These are phyloP conservation scores for Sanderia malayensis DNA, from an alignment of 30 jellyfish, hydroid and myxozoan genomes.

Conservation along the genomic window DNA sequence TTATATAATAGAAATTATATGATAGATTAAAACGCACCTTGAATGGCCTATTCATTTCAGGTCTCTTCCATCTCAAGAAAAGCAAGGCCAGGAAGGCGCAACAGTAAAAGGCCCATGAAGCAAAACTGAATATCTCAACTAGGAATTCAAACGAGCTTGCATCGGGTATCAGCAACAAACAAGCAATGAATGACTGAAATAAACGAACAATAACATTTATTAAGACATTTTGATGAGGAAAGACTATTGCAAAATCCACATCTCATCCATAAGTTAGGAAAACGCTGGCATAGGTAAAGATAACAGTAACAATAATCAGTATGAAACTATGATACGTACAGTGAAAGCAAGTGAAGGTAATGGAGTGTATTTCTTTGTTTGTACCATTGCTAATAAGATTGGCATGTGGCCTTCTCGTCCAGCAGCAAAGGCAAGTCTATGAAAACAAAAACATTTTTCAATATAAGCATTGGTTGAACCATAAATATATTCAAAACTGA, in stretches of 20 bases:
- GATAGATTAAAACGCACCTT: conserved; percentile 73
- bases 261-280: too few relatives aligned
- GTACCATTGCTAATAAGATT: conserved; percentile 75
- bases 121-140: conserved; percentile 85
- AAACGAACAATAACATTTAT: too few relatives aligned
- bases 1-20: too few relatives aligned
- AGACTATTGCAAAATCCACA: too few relatives aligned
- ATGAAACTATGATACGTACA: conserved; percentile 46
- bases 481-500: too few relatives aligned
- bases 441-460: too few relatives aligned
- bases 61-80: conserved; percentile 53
- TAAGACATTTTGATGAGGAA: too few relatives aligned
- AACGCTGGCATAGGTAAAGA: too few relatives aligned
- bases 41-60: conserved; percentile 78
- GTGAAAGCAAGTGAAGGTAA: conserved; percentile 84
- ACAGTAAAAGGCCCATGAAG: conserved; percentile 91
- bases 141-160: conserved; percentile 68
- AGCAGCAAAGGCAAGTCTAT: conserved; percentile 89
- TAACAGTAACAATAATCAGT: too few relatives aligned
- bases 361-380: conserved; percentile 70
- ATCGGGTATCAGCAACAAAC: conserved; percentile 84
- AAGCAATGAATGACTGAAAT: conserved; percentile 70
- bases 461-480: too few relatives aligned
- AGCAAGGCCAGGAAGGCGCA: conserved; percentile 66
- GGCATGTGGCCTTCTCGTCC: conserved; percentile 97